phyloP scores from a whole-genome alignment of 2,888 invertebrate species.

The Alentia gelatinosa region DNA sequence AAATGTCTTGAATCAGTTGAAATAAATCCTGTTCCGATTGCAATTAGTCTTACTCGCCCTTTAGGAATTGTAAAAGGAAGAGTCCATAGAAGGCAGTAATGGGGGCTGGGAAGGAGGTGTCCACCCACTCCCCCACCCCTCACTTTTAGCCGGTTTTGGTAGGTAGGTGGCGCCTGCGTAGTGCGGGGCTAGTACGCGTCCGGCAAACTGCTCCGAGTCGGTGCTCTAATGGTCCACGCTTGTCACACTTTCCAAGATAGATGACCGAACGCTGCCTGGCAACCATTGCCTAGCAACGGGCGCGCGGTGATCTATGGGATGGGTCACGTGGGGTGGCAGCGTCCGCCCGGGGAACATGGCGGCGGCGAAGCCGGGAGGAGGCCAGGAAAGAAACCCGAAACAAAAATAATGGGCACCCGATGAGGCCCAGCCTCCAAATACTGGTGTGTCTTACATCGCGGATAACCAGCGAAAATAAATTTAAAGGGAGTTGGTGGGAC shows the following conservation, averaged over 20 bases:
- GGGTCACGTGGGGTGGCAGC: slow-evolving; percentile 19
- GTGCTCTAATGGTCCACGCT: slow-evolving; percentile 27
- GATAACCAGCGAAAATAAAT: too few relatives aligned
- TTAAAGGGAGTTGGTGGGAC: too few relatives aligned
- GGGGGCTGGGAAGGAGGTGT: too few relatives aligned
- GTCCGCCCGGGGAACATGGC: slow-evolving; percentile 26
- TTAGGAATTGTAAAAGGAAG: too few relatives aligned
- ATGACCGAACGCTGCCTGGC: slow-evolving; percentile 42
- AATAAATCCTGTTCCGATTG: too few relatives aligned
- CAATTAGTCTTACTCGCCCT: too few relatives aligned
- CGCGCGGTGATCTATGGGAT: slow-evolving; percentile 42
- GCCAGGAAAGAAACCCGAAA: not conserved
- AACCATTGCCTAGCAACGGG: slow-evolving; percentile 43
- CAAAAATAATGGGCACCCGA: not conserved
- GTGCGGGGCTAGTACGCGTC: not conserved
- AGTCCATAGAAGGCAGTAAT: too few relatives aligned
- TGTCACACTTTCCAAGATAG: slow-evolving; percentile 46
- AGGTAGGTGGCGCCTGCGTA: not conserved
- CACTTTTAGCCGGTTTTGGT: not conserved
- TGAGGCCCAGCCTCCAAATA: too few relatives aligned
- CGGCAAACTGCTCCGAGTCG: not conserved
- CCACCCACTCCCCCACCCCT: not conserved
- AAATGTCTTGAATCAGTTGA: too few relatives aligned
- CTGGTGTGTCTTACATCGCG: too few relatives aligned
- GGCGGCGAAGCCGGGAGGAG: not conserved